Base-by-base conservation (phyloP, 2,797 vertebrate genomes). In the Cottoperca gobio region DNA sequence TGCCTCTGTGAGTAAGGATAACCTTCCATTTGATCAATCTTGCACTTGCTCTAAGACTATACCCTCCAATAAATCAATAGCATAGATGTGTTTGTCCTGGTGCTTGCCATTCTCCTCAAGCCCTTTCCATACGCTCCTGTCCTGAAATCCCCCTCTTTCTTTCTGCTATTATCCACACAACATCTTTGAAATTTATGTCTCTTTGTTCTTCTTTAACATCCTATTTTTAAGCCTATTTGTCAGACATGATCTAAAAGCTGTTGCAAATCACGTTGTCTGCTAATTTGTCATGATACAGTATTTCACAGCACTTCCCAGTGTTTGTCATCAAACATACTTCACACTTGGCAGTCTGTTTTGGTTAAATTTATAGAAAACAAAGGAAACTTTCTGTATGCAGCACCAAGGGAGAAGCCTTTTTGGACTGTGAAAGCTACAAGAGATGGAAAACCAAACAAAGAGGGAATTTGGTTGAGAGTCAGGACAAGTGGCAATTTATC, bases 1-100 rank as follows among this genome's bases (percentile, higher is more conserved):
- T 94, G 90, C 80, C 91, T 92, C 87, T 93, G 93, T 94, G 93
- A 94, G 89, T 94, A 93, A 94, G 93, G 92, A 93, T 94, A 93
- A 93, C 92, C 93, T 94, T 93, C 92, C 91, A 90, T 94, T 93
- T 94, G 92, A 93, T 95, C 93, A 93, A 93, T 94, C 89, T 77
- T 78, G 88, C 89, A 80, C 89, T 92, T 89, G 91, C 94, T 93
- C 92, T 83, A 90, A 92, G 88, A 92, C 91, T 92, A 91, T 92
- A 89, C 89, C 88, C 71, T 80, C 86, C 91, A 85, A 94, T 94
- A 93, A 95, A 94, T 95, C 94, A 94, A 94, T 94, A 94, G 70
- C 70, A 89, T 89, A 54, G 86, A 91, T 86, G 86, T 94, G 89
- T 93, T 94, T 93, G 91, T 91, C 89, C 86, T 75, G 84, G 82